These are phyloP conservation scores for Achlya flavicornis DNA, from an alignment of 2,888 invertebrate genomes.

Conservation along the genomic window DNA sequence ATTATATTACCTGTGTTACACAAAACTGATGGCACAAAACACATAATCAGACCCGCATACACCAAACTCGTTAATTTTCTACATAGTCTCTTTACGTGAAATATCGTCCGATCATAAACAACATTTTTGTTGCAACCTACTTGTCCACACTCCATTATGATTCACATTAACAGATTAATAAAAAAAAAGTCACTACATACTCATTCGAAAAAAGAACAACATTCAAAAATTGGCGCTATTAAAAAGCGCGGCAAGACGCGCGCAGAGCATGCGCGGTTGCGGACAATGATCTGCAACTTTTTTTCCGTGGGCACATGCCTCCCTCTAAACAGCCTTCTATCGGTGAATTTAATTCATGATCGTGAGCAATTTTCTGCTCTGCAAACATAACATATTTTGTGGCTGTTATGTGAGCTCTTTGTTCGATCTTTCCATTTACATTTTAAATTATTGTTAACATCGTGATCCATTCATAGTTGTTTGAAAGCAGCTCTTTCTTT, in stretches of 20 bases:
- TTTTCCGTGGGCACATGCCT: slow-evolving; percentile 51
- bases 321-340: slow-evolving; percentile 62
- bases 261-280: slow-evolving; percentile 68
- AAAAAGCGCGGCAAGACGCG: slow-evolving; percentile 65
- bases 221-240: slow-evolving; percentile 52
- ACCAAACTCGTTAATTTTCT: slow-evolving; percentile 52
- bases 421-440: slow-evolving; percentile 12
- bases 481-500: neutral
- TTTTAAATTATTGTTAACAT: neutral
- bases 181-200: slow-evolving; percentile 11
- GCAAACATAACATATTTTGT: slow-evolving; percentile 42
- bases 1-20: slow-evolving; percentile 56
- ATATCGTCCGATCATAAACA: slow-evolving; percentile 34
- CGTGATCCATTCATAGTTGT: neutral
- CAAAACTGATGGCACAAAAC: slow-evolving; percentile 63
- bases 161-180: slow-evolving; percentile 39
- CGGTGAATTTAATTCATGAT: slow-evolving; percentile 45
- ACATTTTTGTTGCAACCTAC: slow-evolving; percentile 26
- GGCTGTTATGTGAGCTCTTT: slow-evolving; percentile 31
- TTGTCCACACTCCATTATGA: slow-evolving; percentile 21
- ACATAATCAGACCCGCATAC: slow-evolving; percentile 70
- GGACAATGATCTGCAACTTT: slow-evolving; percentile 63
- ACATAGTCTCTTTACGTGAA: slow-evolving; percentile 48
- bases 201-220: neutral
- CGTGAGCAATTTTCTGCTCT: slow-evolving; percentile 58